phyloP scores from a whole-genome alignment of 2,797 vertebrate genomes.

The Acanthornis magna region DNA sequence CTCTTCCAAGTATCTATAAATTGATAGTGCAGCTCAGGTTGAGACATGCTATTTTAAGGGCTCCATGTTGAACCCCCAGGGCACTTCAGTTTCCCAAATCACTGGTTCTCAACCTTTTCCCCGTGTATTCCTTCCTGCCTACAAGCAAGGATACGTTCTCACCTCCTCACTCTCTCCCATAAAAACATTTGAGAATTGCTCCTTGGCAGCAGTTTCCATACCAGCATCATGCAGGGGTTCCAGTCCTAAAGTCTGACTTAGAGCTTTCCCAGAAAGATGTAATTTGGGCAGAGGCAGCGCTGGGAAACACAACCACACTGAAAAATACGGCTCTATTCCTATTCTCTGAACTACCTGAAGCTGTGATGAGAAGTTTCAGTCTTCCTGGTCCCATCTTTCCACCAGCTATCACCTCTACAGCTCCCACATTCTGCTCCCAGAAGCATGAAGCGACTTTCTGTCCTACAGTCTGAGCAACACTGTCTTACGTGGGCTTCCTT shows the following conservation, averaged over 20 bases:
- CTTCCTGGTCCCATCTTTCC: neutral
- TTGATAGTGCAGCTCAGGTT: constrained; percentile 24
- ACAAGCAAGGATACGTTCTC: neutral
- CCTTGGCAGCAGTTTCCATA: neutral
- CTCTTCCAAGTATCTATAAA: constrained; percentile 24
- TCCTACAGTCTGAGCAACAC: neutral
- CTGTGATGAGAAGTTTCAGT: neutral
- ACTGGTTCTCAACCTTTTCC: neutral
- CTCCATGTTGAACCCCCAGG: neutral
- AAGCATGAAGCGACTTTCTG: neutral
- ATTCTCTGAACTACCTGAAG: neutral
- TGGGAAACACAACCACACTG: neutral
- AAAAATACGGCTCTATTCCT: neutral
- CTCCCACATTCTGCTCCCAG: neutral
- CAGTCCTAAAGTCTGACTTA: neutral
- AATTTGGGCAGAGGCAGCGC: neutral
- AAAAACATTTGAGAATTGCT: neutral
- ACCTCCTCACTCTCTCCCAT: neutral
- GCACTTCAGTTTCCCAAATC: constrained; percentile 14
- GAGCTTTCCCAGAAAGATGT: neutral
- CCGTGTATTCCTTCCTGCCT: neutral
- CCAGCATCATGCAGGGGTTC: neutral
- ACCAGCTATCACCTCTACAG: neutral
- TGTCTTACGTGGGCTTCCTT: neutral
- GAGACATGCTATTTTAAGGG: constrained; percentile 18